These are phyloP conservation scores for Trachythela sp. DNA, from an alignment of 64 coral and sea anemone species.

Conservation along the genomic window DNA sequence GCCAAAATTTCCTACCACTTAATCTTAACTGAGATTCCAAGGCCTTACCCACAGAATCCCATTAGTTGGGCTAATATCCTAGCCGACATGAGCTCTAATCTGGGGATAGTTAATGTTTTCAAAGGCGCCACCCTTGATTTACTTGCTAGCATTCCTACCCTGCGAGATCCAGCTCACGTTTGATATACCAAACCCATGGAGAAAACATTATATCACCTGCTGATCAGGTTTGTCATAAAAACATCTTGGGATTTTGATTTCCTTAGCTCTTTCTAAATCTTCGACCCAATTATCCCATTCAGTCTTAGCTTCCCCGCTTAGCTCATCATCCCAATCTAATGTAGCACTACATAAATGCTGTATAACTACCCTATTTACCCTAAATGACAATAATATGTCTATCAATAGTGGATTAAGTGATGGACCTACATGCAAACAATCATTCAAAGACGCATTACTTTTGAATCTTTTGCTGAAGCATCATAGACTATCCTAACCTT, in stretches of 20 bases:
- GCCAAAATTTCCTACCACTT: background rate
- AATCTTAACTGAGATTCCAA: background rate
- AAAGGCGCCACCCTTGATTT: no score
- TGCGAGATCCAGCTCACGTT: background rate
- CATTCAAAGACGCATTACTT: background rate
- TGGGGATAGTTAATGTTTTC: conserved; percentile 21
- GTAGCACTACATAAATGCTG: background rate
- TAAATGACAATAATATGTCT: conserved; percentile 53
- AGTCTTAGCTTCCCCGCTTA: background rate
- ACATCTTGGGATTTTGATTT: conserved; percentile 10
- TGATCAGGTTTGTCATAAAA: background rate
- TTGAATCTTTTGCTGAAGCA: conserved; percentile 12
- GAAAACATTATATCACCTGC: conserved; percentile 26
- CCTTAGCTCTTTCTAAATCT: background rate
- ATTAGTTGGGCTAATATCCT: conserved; percentile 29
- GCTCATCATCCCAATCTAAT: conserved; percentile 25
- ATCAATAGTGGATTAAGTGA: background rate
- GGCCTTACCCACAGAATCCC: conserved; percentile 2
- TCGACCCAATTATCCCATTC: conserved; percentile 20
- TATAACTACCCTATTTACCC: conserved; percentile 20
- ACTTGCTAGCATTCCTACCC: background rate
- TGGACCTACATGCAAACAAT: conserved; percentile 39
- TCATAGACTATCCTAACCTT: conserved; percentile 20
- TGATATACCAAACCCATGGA: conserved; percentile 19
- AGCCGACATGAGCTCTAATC: conserved; percentile 36